Base-by-base conservation (phyloP, 64 coral and sea anemone genomes). In the Pocillopora verrucosa region DNA sequence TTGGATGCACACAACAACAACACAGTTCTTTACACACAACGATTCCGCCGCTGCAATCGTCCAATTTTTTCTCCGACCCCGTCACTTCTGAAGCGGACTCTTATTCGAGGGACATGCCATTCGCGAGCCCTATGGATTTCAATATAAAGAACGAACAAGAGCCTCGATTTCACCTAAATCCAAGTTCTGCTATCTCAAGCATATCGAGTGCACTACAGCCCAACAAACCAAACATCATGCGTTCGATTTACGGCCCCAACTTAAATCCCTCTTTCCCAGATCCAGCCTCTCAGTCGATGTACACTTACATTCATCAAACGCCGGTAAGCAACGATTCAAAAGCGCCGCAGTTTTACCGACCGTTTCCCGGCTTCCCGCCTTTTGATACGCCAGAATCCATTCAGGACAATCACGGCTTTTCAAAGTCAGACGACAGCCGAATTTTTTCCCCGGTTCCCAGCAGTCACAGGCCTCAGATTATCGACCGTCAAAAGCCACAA, bases 311-410 rank as follows among this genome's bases (percentile, higher is more conserved):
- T 34, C 92, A 93, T 45, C 79, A 80, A 61, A 87, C 92, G 2
- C 59, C 87, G 35, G 80, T 75, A 37, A 88, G 83, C 73, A 87
- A 93, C 81, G 87, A 93, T 45, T 61, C 91, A 72, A 91, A 93
- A 86, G 86, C 87, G 5, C 88, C 92, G 70, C 92, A 93, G 80
- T 93, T 93, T 93, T 93, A 89, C 83, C 92, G 92, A 68, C 92
- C 82, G 38, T 85, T 85, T 85, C 82, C 82, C 36, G 82, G 88
- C 61, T 93, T 89, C 87, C 87, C 88, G 61, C 92, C 92, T 20
- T 85, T 85, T 57, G 82, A 85, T 78, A 79, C 92, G 19, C 88
- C 88, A 58, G 92, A 82, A 3, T 89, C 92, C 73, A 89, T 89
- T 67, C 65, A 61, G 75, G 88, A 77, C 67, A 81, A 88, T 76